Evolutionary conservation across 2,888 invertebrate genomes (phyloP), one percentile per base, ranked within the genome.

Genomic region (Drosophila formosana): DNA sequence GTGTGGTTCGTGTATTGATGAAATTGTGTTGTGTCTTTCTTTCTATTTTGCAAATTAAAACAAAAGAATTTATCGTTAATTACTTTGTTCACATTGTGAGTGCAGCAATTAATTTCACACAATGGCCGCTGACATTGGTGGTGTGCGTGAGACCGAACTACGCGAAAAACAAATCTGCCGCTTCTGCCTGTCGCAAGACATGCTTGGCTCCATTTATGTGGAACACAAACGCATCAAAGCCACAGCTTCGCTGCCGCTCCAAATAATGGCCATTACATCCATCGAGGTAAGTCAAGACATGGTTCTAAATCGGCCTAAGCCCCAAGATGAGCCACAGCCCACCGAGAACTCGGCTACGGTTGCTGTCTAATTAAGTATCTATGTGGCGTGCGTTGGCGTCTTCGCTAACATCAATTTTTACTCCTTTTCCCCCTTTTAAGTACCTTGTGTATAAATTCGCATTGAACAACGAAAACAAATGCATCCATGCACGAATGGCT

Each of bases 201-300:
- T 95, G 63, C 92, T 96, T 72, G 93, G 93, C 75, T 95, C 94
- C 91, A 95, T 96, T 89, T 96, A 95, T 91, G 94, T 95, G 80
- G 80, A 89, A 18, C 93, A 94, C 88, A 89, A 92, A 61, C 93
- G 92, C 77, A 92, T 93, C 75, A 95, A 95, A 91, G 94, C 94
- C 86, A 93, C 94, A 67, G 94, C 95, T 80, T 95, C 95, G 79
- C 93, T 96, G 82, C 94, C 95, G 61, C 92, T 96, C 81, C 96
- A 96, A 93, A 95, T 96, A 87, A 95, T 96, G 94, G 95, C 96
- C 57, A 95, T 95, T 90, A 94, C 95, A 75, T 94, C 96, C 66
- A 94, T 96, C 80, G 96, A 96, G 95, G 96, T 96, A 94, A 93
- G 89, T 74, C 71, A 58, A 60, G 58, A 50, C 41, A 65, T 46